These are phyloP conservation scores for Pyrochroa serraticornis DNA, from an alignment of 2,888 invertebrate genomes.

Conservation along the genomic window DNA sequence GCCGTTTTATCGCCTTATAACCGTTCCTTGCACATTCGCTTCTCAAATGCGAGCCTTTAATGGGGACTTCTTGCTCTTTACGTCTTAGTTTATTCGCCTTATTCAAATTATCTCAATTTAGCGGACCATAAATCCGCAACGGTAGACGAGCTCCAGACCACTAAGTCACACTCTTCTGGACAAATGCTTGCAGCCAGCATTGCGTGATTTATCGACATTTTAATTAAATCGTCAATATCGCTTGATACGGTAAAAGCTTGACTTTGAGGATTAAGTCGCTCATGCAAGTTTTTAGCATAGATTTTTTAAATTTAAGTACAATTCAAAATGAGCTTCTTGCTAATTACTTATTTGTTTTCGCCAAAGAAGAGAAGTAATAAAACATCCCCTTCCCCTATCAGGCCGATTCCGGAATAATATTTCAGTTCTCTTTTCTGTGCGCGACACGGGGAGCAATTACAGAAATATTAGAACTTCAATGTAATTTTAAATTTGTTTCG, in stretches of 20 bases:
- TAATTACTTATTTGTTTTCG: too few relatives aligned
- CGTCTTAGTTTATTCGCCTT: slow-evolving; percentile 19
- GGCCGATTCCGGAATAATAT: slow-evolving; percentile 5
- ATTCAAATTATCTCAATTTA: slow-evolving; percentile 28
- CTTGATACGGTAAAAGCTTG: too few relatives aligned
- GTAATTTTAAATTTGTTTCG: slow-evolving; percentile 23
- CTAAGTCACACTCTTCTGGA: slow-evolving; percentile 17
- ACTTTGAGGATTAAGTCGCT: too few relatives aligned
- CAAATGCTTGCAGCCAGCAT: slow-evolving; percentile 6
- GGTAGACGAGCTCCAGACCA: slow-evolving; percentile 5
- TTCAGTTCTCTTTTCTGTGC: slow-evolving; percentile 12
- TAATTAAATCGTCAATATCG: slow-evolving; percentile 11
- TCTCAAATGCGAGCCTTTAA: slow-evolving; percentile 12
- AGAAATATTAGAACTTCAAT: slow-evolving; percentile 25
- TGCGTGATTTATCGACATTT: slow-evolving; percentile 11
- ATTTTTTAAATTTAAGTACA: too few relatives aligned
- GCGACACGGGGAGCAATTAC: slow-evolving; percentile 23
- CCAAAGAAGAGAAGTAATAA: too few relatives aligned
- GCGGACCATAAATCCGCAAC: slow-evolving; percentile 20
- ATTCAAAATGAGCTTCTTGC: too few relatives aligned
- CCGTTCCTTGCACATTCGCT: slow-evolving; percentile 13
- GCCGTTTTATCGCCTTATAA: slow-evolving; percentile 16
- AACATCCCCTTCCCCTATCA: too few relatives aligned
- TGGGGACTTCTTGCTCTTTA: slow-evolving; percentile 17
- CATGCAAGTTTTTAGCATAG: too few relatives aligned